These are phyloP conservation scores for Neodontobutis hainanensis DNA, from an alignment of 2,113 vertebrate species.

Conservation along the genomic window DNA sequence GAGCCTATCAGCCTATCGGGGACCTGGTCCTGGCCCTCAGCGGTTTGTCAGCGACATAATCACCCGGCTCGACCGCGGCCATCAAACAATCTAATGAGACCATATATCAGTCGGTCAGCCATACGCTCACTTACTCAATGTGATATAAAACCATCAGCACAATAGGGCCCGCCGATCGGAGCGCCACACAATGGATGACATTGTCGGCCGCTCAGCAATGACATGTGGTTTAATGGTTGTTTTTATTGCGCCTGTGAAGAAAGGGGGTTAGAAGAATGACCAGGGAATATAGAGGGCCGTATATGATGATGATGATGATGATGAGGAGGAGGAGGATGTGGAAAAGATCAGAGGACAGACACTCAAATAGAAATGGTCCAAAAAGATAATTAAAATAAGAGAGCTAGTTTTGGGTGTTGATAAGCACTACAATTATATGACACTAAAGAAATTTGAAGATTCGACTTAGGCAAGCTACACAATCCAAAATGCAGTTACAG, in stretches of 20 bases:
- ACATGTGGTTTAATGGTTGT: conserved; percentile 50
- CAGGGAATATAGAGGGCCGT: neutral
- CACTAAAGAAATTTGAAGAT: no score
- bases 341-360: neutral
- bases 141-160: conserved; percentile 65
- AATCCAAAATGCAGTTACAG: no score
- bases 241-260: conserved; percentile 38
- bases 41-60: conserved; percentile 72
- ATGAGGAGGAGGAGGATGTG: conserved; percentile 8
- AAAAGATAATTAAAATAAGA: no score
- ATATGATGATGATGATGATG: neutral
- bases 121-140: conserved; percentile 51
- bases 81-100: conserved; percentile 77
- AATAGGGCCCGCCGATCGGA: conserved; percentile 20
- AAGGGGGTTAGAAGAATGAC: conserved; percentile 1
- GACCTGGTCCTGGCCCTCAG: conserved; percentile 22
- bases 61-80: conserved; percentile 60
- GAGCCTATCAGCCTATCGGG: conserved; percentile 63
- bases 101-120: conserved; percentile 68
- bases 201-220: conserved; percentile 54
- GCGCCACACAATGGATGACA: conserved; percentile 50
- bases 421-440: no score
- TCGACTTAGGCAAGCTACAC: no score
- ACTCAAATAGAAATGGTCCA: no score
- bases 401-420: no score